Evolutionary conservation across 2,888 invertebrate genomes (phyloP).

Genomic region (Platycnemis pennipes): DNA sequence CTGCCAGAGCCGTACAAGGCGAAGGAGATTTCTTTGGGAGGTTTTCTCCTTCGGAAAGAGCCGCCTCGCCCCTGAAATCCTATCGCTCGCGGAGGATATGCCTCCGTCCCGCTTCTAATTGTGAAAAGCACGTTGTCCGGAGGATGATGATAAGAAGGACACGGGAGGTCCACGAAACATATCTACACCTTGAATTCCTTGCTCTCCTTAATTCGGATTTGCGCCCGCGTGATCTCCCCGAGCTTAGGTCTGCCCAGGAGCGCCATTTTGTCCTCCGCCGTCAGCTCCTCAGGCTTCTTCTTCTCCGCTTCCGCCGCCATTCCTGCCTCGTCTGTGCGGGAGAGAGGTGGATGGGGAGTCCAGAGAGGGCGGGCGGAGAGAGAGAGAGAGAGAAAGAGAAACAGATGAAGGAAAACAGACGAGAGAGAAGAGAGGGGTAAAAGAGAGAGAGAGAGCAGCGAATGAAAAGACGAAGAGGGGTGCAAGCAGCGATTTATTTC

Average conservation of each 20-base stretch:
- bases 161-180: background rate
- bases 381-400: slow-evolving; percentile 55
- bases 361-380: background rate
- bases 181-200: slow-evolving; percentile 96
- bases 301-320: slow-evolving; percentile 84
- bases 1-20: no score
- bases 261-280: slow-evolving; percentile 92
- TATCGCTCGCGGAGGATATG: no score
- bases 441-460: background rate
- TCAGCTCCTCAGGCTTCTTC: slow-evolving; percentile 85
- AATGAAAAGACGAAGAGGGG: background rate
- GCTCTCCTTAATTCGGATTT: slow-evolving; percentile 97
- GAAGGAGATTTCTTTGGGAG: no score
- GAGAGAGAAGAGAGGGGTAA: slow-evolving; percentile 64
- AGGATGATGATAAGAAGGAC: no score
- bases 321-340: slow-evolving; percentile 81
- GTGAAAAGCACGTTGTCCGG: no score
- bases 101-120: no score
- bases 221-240: slow-evolving; percentile 92
- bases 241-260: slow-evolving; percentile 94
- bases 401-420: slow-evolving; percentile 65
- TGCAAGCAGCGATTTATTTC: background rate
- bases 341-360: slow-evolving; percentile 54
- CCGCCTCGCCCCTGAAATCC: no score
- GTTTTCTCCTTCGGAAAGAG: no score